Base-by-base conservation (phyloP, 2,113 vertebrate species). In the Rhegmatorhina hoffmannsi region DNA sequence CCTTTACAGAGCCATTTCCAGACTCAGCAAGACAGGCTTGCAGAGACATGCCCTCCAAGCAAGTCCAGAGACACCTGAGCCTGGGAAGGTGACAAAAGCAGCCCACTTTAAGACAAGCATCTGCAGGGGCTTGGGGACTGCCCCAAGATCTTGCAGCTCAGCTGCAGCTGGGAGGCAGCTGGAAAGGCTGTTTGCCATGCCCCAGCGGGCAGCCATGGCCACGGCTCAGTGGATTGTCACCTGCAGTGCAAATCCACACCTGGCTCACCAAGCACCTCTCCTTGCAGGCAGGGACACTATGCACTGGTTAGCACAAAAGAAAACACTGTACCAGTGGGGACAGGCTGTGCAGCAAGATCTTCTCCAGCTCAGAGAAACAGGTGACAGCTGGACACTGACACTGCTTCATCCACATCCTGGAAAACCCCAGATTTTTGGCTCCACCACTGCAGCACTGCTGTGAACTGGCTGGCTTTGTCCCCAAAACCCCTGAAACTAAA, bases 201-300 rank as follows among this genome's bases (percentile, higher is more conserved):
- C 17, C 13, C 25, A 5, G 34, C 1, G 1, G 31, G 1, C 8
- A 1, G 33, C 62, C 50, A 43, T 0, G 4, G 88, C 50, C 33
- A 14, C 28, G 38, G 46, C 16, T 68, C 29, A 26, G 34, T 62
- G 63, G 60, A 83, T 62, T 12, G 69, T 47, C 40, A 83, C 40
- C 55, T 68, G 55, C 62, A 28, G 9, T 59, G 44, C 8, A 62
- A 60, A 64, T 34, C 24, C 25, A n/a, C 1, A 1, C 6, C n/a
- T 36, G 63, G 36, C 13, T 59, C n/a, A 81, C 15, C 23, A n/a
- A 56, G 24, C 13, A 19, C 18, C 19, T 15, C 34, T 79, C 33
- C 38, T 33, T 28, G 46, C 21, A 74, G 46, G 25, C 21, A 78
- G 24, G 18, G 17, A 4, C 44, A 81, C 33, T 36, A 23, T 21